phyloP scores from a whole-genome alignment of 2,888 invertebrate genomes.

The Chalcosyrphus nemorum region DNA sequence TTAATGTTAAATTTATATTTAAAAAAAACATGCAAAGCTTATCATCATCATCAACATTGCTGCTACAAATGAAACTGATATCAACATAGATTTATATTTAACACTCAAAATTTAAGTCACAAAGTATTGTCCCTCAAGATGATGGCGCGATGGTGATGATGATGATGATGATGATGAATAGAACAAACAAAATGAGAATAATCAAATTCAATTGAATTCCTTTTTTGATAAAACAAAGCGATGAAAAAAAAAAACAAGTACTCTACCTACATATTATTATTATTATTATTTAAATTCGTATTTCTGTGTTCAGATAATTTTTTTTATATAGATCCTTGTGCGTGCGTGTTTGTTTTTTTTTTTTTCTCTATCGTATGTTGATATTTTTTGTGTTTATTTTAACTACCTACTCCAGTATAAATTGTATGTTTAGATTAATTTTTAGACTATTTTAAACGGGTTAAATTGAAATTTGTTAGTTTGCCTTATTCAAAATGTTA shows the following conservation, averaged over 20 bases:
- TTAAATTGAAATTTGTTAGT: not conserved
- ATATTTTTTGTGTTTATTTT: not conserved
- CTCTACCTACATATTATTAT: not conserved
- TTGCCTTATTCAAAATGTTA: not conserved
- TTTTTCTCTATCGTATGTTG: slow-evolving; percentile 2
- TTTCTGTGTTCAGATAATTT: not conserved
- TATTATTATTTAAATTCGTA: slow-evolving; percentile 15
- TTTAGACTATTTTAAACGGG: not conserved
- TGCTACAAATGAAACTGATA: slow-evolving; percentile 49
- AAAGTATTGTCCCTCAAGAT: slow-evolving; percentile 28
- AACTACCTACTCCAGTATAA: not conserved
- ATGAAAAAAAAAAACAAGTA: slow-evolving; percentile 8
- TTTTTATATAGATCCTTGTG: not conserved
- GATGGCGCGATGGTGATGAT: slow-evolving; percentile 52
- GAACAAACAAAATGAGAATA: slow-evolving; percentile 52
- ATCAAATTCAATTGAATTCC: slow-evolving; percentile 73
- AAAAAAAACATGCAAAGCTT: slow-evolving; percentile 51
- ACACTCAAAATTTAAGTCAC: slow-evolving; percentile 36
- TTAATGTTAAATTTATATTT: slow-evolving; percentile 68
- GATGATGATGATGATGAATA: slow-evolving; percentile 32
- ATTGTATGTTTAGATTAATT: slow-evolving; percentile 5
- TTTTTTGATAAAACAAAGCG: slow-evolving; percentile 45
- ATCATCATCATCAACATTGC: slow-evolving; percentile 62
- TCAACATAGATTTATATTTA: slow-evolving; percentile 46
- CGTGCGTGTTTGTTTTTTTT: not conserved